Evolutionary conservation across 2,113 vertebrate genomes (phyloP).

Genomic region (Labrus mixtus): DNA sequence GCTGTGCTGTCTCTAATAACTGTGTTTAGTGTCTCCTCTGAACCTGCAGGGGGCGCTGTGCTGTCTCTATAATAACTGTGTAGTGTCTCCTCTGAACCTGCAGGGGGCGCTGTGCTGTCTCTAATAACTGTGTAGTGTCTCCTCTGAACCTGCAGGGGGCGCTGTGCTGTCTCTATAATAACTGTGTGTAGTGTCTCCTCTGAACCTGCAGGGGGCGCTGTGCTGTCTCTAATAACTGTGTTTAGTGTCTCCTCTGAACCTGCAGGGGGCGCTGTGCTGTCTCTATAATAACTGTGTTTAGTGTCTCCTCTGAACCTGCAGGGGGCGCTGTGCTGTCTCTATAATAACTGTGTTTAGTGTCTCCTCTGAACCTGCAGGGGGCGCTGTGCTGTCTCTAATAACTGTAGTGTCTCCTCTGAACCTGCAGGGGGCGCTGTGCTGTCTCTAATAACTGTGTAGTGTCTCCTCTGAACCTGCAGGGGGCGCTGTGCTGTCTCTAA

Average conservation of each 20-base stretch:
- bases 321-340: too few relatives aligned
- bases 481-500: not conserved
- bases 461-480: too few relatives aligned
- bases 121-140: not conserved
- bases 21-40: too few relatives aligned
- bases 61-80: not conserved
- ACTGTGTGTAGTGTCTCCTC: not conserved
- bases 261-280: too few relatives aligned
- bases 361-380: not conserved
- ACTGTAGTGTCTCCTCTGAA: not conserved
- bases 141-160: conserved; percentile 12
- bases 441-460: not conserved
- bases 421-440: conserved; percentile 15
- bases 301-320: too few relatives aligned
- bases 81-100: not conserved
- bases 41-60: too few relatives aligned
- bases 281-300: too few relatives aligned
- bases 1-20: too few relatives aligned
- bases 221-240: not conserved
- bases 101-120: not conserved
- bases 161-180: not conserved
- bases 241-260: not conserved
- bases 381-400: not conserved
- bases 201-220: too few relatives aligned
- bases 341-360: not conserved